Conservation (phyloP, 1,140 invertebrate species). For the Zaprionus inermis region DNA sequence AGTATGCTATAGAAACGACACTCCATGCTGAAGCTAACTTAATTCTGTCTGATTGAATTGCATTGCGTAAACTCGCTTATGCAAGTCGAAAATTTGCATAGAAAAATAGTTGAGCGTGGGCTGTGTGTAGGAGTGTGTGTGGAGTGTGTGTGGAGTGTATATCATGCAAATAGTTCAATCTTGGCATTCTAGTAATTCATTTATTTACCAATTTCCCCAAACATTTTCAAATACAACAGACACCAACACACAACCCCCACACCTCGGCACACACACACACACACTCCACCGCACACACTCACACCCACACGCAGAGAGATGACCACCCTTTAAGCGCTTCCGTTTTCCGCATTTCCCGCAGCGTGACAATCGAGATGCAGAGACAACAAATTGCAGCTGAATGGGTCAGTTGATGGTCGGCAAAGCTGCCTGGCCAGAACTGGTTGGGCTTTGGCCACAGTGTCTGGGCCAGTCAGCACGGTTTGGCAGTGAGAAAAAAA, state of each 20-base stretch:
- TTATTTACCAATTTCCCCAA: constrained; percentile 1
- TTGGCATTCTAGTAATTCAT: constrained; percentile 3
- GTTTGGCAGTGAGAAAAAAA: background rate
- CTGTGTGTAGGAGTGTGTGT: background rate
- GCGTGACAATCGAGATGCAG: constrained; percentile 46
- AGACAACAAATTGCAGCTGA: constrained; percentile 39
- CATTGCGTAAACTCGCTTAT: too few species aligned
- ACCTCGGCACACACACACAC: constrained; percentile 1
- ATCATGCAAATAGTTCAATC: constrained; percentile 1
- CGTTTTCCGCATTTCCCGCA: constrained; percentile 7
- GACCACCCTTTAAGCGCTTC: constrained; percentile 10
- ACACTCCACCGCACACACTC: background rate
- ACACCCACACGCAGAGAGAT: background rate
- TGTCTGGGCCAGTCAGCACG: constrained; percentile 18
- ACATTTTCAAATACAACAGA: background rate
- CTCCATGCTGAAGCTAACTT: background rate
- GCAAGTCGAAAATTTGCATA: too few species aligned
- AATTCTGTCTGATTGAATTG: background rate
- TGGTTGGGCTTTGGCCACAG: background rate
- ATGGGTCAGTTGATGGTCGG: constrained; percentile 21
- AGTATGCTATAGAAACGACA: background rate
- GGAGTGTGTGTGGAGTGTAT: background rate
- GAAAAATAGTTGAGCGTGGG: background rate
- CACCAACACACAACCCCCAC: background rate
- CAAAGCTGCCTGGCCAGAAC: background rate